phyloP scores from a whole-genome alignment of 2,797 vertebrate species.

The Mormyrus proboscirostris region DNA sequence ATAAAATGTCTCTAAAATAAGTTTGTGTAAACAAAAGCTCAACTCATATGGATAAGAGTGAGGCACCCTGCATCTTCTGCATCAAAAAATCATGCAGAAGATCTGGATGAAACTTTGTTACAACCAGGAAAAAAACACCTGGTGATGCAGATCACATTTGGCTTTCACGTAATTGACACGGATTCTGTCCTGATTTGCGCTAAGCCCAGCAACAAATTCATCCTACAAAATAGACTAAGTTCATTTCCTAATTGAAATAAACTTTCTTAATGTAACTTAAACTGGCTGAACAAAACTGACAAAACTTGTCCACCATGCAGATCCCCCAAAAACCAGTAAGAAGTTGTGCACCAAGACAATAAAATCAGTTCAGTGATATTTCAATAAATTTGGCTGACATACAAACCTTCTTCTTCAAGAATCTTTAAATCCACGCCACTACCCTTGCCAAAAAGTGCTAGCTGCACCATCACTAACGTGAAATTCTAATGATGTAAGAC shows the following conservation, averaged over 20 bases:
- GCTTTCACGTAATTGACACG: neutral
- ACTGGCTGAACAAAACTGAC: neutral
- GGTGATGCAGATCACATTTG: neutral
- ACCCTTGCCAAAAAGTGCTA: neutral
- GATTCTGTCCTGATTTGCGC: neutral
- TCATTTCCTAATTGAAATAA: neutral
- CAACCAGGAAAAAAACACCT: neutral
- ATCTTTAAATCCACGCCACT: neutral
- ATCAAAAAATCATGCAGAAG: neutral
- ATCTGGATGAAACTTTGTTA: neutral
- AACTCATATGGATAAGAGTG: neutral
- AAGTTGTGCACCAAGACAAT: neutral
- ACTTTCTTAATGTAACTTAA: neutral
- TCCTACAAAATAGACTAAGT: neutral
- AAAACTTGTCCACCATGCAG: neutral
- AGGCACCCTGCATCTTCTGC: neutral
- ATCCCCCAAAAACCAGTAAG: neutral
- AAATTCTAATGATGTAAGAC: neutral
- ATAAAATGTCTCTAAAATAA: neutral
- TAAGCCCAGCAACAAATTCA: neutral
- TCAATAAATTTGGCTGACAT: neutral
- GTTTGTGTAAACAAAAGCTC: neutral
- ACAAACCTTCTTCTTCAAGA: neutral
- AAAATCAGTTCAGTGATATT: neutral
- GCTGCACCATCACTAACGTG: neutral